phyloP scores from a whole-genome alignment of 2,113 vertebrate species.

The Bolborhynchus lineola region DNA sequence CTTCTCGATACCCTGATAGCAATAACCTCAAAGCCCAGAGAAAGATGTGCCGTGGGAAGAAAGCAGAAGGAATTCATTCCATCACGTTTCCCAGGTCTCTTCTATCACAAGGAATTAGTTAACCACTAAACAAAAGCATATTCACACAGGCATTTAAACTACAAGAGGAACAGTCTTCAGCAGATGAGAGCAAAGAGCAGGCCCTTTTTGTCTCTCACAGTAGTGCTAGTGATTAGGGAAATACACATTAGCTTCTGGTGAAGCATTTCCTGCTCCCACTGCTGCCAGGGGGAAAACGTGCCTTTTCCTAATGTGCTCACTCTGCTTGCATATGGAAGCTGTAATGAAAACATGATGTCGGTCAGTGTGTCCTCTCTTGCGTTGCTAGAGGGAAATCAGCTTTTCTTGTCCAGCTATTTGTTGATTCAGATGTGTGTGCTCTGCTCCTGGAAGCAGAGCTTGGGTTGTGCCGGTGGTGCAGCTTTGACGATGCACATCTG shows the following conservation, averaged over 20 bases:
- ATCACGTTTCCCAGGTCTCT: not conserved
- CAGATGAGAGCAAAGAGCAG: not conserved
- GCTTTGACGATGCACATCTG: not conserved
- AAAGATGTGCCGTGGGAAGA: not conserved
- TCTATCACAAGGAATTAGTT: not conserved
- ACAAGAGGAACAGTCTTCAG: not conserved
- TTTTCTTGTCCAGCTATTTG: not conserved
- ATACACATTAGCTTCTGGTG: not conserved
- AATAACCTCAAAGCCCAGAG: not conserved
- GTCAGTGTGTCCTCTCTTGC: not conserved
- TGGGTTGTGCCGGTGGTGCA: not conserved
- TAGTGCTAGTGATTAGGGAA: not conserved
- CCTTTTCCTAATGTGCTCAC: not conserved
- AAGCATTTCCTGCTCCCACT: not conserved
- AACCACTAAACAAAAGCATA: not conserved
- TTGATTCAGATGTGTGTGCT: fast-evolving
- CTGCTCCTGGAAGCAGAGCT: not conserved
- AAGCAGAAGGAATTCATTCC: not conserved
- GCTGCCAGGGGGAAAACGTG: fast-evolving
- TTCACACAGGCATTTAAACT: not conserved
- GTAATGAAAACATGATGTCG: not conserved
- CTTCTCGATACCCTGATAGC: not conserved
- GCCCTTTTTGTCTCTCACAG: not conserved
- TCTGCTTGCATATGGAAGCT: not conserved
- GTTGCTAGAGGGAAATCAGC: not conserved